Base-by-base conservation (phyloP, 2,113 vertebrate genomes). In the Dendrocopos noguchii region DNA sequence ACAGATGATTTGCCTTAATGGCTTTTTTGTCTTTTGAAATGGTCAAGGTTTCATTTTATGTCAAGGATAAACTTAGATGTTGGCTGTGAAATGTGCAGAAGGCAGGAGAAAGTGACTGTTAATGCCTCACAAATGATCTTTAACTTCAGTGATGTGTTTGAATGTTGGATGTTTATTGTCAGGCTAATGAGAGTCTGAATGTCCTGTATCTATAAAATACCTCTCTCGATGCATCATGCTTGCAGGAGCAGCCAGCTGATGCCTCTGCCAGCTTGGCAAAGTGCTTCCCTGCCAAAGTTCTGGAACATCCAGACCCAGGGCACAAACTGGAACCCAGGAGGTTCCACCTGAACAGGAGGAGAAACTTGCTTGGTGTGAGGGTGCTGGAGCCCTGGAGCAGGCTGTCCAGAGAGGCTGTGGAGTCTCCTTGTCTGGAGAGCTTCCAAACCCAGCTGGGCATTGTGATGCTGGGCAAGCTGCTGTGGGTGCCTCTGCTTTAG, bases 111-210 rank as follows among this genome's bases (percentile, higher is more conserved):
- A 88, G 91, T 59, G 79, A 78, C 42, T 64, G 80, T 68, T 95
- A 95, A 97, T 91, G 96, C 92, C 60, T 74, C 85, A 39, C 76
- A 94, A 97, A 95, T 80, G 90, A 10, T 66, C 89, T 76, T 73
- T 71, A 91, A 72, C 59, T 79, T 88, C 71, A 31, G 87, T 52
- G 65, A 59, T 86, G 82, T 73, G 94, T 96, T 95, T 96, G 95
- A 97, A 80, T 22, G 68, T 28, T 21, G 52, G 59, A 12, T 4
- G 13, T 95, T 97, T 95, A 95, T 87, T 82, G 92, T 50, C 70
- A 79, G 82, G 70, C 22, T 91, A 34, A 79, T 60, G 87, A 92
- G 88, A 33, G 77, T 14, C 80, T 59, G 80, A 33, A 33, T 5
- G 22, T n/a, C 59, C 44, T 77, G 29, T 2, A 12, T 46, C 91